A percentile compares a stretch with the other conserved stretches of the same genome.
Conservation (phyloP, 2,797 vertebrate species). For the Adrianichthys oophorus region DNA sequence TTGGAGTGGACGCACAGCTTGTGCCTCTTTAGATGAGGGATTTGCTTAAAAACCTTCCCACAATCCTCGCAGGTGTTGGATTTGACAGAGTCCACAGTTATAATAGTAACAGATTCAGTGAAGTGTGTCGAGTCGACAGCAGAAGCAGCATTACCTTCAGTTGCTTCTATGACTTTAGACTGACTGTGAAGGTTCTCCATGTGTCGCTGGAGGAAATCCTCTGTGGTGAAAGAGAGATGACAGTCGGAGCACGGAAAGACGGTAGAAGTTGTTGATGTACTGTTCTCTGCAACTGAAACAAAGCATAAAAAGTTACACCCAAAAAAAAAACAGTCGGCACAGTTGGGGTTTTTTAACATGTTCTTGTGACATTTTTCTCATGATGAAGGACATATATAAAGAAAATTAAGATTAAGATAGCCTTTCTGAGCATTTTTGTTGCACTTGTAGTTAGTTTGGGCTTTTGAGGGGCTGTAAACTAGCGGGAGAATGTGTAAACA, state of each 20-base stretch:
- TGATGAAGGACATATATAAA: too few species aligned
- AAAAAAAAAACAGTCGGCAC: neutral
- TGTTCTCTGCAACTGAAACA: conserved; percentile 45
- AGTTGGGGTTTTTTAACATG: too few species aligned
- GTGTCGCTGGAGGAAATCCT: conserved; percentile 75
- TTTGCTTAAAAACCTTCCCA: conserved; percentile 72
- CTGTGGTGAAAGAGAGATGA: conserved; percentile 73
- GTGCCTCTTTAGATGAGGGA: conserved; percentile 76
- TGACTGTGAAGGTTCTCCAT: conserved; percentile 57
- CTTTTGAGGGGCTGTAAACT: too few species aligned
- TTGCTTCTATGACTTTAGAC: conserved; percentile 27
- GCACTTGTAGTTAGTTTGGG: too few species aligned
- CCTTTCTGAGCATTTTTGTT: too few species aligned
- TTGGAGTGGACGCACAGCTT: conserved; percentile 77
- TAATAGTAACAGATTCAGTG: conserved; percentile 7
- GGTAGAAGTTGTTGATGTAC: conserved; percentile 25
- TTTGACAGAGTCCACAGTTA: conserved; percentile 22
- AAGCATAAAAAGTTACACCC: neutral
- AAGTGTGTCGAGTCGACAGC: conserved; percentile 1
- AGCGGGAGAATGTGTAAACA: too few species aligned
- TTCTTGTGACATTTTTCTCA: too few species aligned
- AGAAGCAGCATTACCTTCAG: conserved; percentile 8
- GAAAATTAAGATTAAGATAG: too few species aligned
- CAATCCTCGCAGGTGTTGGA: conserved; percentile 67
- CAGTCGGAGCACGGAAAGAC: conserved; percentile 71